phyloP scores from a whole-genome alignment of 2,113 vertebrate genomes.

The Haliaeetus leucogaster region DNA sequence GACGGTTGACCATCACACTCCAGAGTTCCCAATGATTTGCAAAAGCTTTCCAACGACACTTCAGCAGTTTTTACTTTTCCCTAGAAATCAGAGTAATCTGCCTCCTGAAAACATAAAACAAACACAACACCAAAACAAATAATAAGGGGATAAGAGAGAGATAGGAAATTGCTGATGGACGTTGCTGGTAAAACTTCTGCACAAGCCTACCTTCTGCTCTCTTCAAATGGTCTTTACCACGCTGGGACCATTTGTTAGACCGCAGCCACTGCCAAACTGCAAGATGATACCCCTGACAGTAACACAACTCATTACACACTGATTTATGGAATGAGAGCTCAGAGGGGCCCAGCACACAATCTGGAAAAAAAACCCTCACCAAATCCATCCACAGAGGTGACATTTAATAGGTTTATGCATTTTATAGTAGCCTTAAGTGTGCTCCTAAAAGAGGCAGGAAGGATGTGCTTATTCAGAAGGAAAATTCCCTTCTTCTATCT shows the following conservation, averaged over 20 bases:
- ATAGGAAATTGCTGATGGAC: background rate
- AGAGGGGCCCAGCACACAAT: background rate
- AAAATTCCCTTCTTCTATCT: background rate
- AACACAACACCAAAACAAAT: background rate
- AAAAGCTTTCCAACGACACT: background rate
- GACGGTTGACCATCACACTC: background rate
- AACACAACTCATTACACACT: constrained; percentile 55
- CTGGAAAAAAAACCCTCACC: background rate
- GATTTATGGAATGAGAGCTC: constrained; percentile 41
- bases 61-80: background rate
- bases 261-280: constrained; percentile 6
- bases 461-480: background rate
- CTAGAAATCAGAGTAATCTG: background rate
- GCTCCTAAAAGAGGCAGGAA: background rate
- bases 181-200: background rate
- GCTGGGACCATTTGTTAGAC: background rate
- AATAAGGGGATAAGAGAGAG: background rate
- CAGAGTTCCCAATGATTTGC: background rate
- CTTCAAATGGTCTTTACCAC: background rate
- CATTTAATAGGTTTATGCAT: constrained; percentile 32
- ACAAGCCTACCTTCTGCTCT: background rate
- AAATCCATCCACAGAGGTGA: constrained; percentile 23
- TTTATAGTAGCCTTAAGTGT: constrained; percentile 21
- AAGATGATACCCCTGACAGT: constrained; percentile 35
- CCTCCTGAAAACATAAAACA: background rate